These are phyloP conservation scores for Candidula unifasciata DNA, from an alignment of 2,888 invertebrate genomes.

Conservation along the genomic window DNA sequence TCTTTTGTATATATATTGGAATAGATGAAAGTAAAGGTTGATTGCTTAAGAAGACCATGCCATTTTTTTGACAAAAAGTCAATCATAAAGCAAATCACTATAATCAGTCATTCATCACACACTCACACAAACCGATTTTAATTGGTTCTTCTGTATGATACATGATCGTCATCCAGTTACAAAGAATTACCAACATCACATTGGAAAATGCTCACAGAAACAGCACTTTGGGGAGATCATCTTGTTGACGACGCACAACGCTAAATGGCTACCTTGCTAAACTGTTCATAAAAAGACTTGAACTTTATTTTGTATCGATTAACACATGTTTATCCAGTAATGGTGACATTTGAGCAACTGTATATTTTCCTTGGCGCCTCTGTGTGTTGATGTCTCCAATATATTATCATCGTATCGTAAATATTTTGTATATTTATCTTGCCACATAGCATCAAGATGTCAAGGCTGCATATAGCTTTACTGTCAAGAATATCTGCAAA, in stretches of 20 bases:
- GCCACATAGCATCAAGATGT: conserved; percentile 73
- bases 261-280: conserved; percentile 93
- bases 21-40: too few species aligned
- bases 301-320: too few species aligned
- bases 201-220: not conserved
- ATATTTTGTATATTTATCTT: not conserved
- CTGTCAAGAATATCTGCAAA: conserved; percentile 72
- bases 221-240: not conserved
- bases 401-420: too few species aligned
- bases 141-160: too few species aligned
- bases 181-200: not conserved
- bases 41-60: too few species aligned
- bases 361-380: too few species aligned
- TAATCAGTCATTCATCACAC: not conserved
- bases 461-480: conserved; percentile 73
- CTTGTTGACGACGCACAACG: not conserved
- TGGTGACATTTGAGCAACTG: too few species aligned
- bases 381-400: too few species aligned
- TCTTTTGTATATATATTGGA: too few species aligned
- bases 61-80: too few species aligned
- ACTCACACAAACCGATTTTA: not conserved
- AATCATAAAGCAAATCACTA: not conserved
- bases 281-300: conserved; percentile 98
- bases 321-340: too few species aligned
- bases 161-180: not conserved